These are phyloP conservation scores for Ostrea edulis DNA, from an alignment of 1,140 invertebrate species.

Conservation along the genomic window DNA sequence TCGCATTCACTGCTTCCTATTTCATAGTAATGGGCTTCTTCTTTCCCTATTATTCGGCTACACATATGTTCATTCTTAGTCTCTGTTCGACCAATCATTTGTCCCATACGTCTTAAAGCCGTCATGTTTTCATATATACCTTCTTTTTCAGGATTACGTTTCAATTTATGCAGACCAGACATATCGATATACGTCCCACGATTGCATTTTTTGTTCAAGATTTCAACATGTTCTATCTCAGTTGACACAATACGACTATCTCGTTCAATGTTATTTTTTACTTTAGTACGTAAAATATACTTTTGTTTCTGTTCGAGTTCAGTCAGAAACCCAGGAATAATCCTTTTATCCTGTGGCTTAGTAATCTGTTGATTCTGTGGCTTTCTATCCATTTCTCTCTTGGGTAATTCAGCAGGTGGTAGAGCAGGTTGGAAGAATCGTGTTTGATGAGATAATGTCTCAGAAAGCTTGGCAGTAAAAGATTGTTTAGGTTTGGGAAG, in stretches of 20 bases:
- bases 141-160: neutral
- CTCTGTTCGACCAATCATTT: slow-evolving; percentile 3
- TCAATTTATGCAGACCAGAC: slow-evolving; percentile 3
- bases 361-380: neutral
- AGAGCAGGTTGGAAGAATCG: neutral
- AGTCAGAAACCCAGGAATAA: neutral
- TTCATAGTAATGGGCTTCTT: slow-evolving; percentile 9
- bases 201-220: slow-evolving; percentile 1
- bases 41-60: slow-evolving; percentile 2
- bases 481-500: neutral
- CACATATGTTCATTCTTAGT: slow-evolving; percentile 1
- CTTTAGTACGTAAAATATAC: slow-evolving; percentile 10
- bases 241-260: slow-evolving; percentile 5
- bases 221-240: slow-evolving; percentile 3
- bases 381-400: neutral
- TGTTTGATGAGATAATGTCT: neutral
- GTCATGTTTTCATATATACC: slow-evolving; percentile 22
- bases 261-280: neutral
- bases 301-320: slow-evolving; percentile 19
- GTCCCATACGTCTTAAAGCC: neutral
- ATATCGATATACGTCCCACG: neutral
- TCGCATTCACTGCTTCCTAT: neutral
- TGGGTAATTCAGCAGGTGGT: neutral
- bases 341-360: neutral
- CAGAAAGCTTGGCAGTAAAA: neutral